phyloP scores from a whole-genome alignment of 2,797 vertebrate species.

The Botia kubotai region DNA sequence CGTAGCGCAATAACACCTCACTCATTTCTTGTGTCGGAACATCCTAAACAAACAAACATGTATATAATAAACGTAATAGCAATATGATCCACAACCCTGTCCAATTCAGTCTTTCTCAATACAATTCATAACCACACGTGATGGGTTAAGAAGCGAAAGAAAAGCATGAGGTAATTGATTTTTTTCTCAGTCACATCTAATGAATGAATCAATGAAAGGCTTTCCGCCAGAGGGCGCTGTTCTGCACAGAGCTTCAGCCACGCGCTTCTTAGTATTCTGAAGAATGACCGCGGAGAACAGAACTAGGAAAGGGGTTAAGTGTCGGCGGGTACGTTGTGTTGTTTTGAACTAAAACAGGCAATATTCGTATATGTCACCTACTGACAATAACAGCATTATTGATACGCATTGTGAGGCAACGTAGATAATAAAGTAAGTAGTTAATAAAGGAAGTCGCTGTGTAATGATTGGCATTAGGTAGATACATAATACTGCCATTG shows the following conservation, averaged over 20 bases:
- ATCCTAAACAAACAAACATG: constrained; percentile 8
- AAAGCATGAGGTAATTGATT: neutral
- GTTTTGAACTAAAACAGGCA: constrained; percentile 26
- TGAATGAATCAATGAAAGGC: neutral
- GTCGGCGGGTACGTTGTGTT: constrained; percentile 10
- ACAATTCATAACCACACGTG: constrained; percentile 7
- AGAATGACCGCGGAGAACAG: constrained; percentile 15
- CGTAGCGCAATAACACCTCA: neutral
- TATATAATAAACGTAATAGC: neutral
- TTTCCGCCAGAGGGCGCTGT: constrained; percentile 33
- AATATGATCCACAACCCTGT: neutral
- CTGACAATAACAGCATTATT: neutral
- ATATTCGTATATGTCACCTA: neutral
- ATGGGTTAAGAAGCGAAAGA: constrained; percentile 15
- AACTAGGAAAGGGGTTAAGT: neutral
- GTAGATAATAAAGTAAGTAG: neutral
- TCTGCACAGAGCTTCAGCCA: neutral
- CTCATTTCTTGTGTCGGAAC: neutral
- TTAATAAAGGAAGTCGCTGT: neutral
- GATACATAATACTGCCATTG: neutral
- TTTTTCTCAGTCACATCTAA: neutral
- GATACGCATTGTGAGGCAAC: neutral
- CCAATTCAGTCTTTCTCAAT: neutral
- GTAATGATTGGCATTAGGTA: neutral
- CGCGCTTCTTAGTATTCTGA: constrained; percentile 19